Base-by-base conservation (phyloP, 1,140 invertebrate species). In the Phocides pigmalion region DNA sequence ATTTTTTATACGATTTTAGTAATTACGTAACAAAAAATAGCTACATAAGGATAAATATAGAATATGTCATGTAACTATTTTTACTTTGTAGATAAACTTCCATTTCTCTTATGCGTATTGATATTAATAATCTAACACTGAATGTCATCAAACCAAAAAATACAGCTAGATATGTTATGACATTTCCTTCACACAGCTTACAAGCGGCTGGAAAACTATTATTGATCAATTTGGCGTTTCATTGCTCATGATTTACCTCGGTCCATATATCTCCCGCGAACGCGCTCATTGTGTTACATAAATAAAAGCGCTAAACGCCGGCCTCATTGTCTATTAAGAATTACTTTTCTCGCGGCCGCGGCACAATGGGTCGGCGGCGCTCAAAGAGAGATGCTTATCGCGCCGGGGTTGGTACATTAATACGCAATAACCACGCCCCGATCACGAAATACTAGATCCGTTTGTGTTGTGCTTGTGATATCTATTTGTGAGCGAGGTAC, bases 241-340 rank as follows among this genome's bases (percentile, higher is more conserved):
- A 50, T 9, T 39, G 35, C 17, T 9, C 49, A 51, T 51, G 49
- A 51, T 37, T 51, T 37, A 51, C 35, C 46, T 51, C 66, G 68
- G 67, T 69, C 74, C 77, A 84, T 82, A 79, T 72, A 79, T 79
- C 74, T 76, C 76, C 71, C 64, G 75, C 70, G 61, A 69, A 77
- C 76, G 72, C 64, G 75, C 70, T 63, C 70, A 77, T 80, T 80
- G 79, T 75, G 70, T 79, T 81, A 81, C 82, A 85, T 83, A 84
- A 84, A 86, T 87, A 87, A 89, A 85, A 79, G 68, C 74, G 76
- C 71, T 87, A 87, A 88, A 82, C 82, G 75, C 82, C 72, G 61
- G 67, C 62, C 75, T 84, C 78, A 88, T 89, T 89, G 87, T 89
- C 87, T 89, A 89, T 84, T 89, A 85, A 84, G 87, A 84, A 87